Evolutionary conservation across 2,888 invertebrate genomes (phyloP), one percentile per base, ranked within the genome.

Genomic region (Hoplodrina blanda): DNA sequence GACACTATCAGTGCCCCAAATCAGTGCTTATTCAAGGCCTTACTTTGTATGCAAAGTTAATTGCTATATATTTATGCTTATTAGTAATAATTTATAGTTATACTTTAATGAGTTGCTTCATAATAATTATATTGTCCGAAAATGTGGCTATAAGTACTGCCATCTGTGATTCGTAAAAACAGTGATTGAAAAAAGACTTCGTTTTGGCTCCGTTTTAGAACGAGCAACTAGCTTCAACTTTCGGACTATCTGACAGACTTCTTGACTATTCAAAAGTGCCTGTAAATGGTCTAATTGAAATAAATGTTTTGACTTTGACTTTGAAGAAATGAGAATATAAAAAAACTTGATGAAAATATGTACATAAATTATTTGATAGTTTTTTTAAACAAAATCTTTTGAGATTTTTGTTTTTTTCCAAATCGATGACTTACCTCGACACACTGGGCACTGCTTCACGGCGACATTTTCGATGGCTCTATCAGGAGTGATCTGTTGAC

Each of bases 401-500:
- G 33, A 4, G 7, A 33, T 33, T 19, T 30, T 5, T 41, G 33
- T 20, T 62, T 63, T 56, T 55, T 57, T 62, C 6, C 0, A 13
- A 11, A 25, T 4, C 25, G 0, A 0, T 11, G 0, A 68, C 83
- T 84, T 77, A 84, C 83, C 81, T 82, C 4, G 69, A 33, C 37
- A 41, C 66, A 41, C 57, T 62, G 50, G 61, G 57, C 11, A 15
- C 19, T 37, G n/a, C 55, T 83, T 83, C 89, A 70, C 77, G 80
- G 73, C 55, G 62, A 76, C 91, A 92, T 92, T 88, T 88, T 88
- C 73, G 68, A 69, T 72, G 61, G 64, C 83, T 88, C 87, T 80
- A 61, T 53, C 60, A 73, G 85, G 85, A 89, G 82, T 81, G 85
- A 90, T 86, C 93, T 93, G 92, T 76, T 50, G 80, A 90, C 83